phyloP scores from a whole-genome alignment of 2,113 vertebrate genomes.

The Merops nubicus region DNA sequence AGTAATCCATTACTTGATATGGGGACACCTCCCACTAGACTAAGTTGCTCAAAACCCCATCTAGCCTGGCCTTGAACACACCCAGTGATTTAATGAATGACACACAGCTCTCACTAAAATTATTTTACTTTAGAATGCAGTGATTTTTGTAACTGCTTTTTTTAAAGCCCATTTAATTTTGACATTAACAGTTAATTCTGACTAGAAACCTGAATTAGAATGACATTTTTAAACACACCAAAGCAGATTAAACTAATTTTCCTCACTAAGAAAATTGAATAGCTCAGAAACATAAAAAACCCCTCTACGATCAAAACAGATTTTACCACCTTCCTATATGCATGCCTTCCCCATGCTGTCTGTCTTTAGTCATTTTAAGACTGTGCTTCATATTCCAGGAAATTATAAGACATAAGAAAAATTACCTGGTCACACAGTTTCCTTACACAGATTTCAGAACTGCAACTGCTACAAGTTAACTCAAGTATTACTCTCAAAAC shows the following conservation, averaged over 20 bases:
- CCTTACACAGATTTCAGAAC: conserved; percentile 7
- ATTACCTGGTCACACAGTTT: background rate
- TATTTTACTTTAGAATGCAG: background rate
- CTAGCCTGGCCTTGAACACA: no score
- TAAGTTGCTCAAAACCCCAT: no score
- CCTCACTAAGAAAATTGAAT: background rate
- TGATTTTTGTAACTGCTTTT: background rate
- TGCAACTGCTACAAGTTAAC: conserved; percentile 23
- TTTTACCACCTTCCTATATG: background rate
- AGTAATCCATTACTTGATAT: background rate
- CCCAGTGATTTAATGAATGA: background rate
- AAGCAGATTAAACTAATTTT: background rate
- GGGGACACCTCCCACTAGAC: no score
- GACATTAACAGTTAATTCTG: background rate
- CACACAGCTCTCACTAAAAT: background rate
- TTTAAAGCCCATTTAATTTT: background rate
- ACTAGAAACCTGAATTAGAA: background rate
- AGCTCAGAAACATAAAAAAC: background rate
- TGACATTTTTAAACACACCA: background rate
- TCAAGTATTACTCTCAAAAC: conserved; percentile 64
- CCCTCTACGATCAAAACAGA: background rate
- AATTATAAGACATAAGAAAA: background rate
- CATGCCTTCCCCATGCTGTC: background rate
- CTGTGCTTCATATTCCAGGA: background rate
- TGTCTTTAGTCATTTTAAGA: background rate